phyloP scores from a whole-genome alignment of 2,797 vertebrate species.

The Enteromius afrohamiltoni region DNA sequence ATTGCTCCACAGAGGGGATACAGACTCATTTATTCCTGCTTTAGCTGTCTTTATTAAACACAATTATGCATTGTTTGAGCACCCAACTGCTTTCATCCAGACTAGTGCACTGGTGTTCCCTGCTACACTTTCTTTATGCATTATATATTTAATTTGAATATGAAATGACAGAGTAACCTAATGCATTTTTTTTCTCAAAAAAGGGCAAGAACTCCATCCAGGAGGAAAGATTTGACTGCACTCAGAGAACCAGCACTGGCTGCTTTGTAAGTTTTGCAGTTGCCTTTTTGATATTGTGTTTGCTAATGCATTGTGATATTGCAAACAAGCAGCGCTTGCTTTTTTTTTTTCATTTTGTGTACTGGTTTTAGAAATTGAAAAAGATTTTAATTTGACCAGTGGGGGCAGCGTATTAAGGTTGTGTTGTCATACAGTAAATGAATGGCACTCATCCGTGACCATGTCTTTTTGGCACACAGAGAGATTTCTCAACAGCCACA shows the following conservation, averaged over 20 bases:
- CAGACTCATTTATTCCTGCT: neutral
- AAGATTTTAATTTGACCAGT: neutral
- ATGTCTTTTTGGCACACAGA: neutral
- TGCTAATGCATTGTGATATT: neutral
- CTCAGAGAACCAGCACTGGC: slow-evolving; percentile 64
- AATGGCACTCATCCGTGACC: neutral
- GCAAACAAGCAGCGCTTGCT: neutral
- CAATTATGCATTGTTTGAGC: neutral
- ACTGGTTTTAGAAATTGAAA: neutral
- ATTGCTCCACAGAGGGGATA: neutral
- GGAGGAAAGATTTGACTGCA: slow-evolving; percentile 53
- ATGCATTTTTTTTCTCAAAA: slow-evolving; percentile 15
- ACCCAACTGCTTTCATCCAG: neutral
- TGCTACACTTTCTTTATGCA: neutral
- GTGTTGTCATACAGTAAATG: neutral
- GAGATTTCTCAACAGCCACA: neutral
- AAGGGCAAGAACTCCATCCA: slow-evolving; percentile 67
- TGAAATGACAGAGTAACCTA: neutral
- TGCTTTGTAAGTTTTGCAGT: slow-evolving; percentile 71
- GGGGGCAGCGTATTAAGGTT: neutral
- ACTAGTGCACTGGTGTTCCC: neutral
- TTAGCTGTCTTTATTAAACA: neutral
- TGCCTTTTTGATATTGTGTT: neutral
- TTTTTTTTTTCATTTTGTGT: neutral
- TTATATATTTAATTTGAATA: neutral